Evolutionary conservation across 1,140 invertebrate genomes (phyloP).

Genomic region (Atta texana): DNA sequence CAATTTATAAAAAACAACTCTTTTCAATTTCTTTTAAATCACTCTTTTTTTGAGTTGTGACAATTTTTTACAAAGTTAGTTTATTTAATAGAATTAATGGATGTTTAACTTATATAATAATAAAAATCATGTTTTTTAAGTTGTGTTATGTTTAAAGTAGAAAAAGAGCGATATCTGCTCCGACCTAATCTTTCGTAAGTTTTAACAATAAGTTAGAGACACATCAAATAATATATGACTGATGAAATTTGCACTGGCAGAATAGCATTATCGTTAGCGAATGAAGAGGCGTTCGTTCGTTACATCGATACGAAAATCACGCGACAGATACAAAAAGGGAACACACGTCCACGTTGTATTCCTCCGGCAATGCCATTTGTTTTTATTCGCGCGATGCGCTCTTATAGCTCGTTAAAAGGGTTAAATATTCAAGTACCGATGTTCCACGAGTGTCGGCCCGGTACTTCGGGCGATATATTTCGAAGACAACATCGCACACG

Average conservation of each 20-base stretch:
- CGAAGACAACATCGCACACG: slow-evolving; percentile 52
- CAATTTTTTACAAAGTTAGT: too few species aligned
- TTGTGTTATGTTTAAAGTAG: too few species aligned
- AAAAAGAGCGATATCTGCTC: background rate
- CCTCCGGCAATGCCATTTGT: slow-evolving; percentile 32
- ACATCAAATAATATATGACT: background rate
- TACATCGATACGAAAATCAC: slow-evolving; percentile 29
- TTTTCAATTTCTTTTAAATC: too few species aligned
- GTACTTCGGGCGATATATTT: slow-evolving; percentile 36
- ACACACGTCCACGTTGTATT: slow-evolving; percentile 11
- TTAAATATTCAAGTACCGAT: slow-evolving; percentile 60
- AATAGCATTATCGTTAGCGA: slow-evolving; percentile 30
- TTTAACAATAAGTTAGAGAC: background rate
- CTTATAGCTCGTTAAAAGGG: slow-evolving; percentile 48
- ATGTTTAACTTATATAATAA: too few species aligned
- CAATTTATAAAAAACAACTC: too few species aligned
- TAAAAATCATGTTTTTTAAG: too few species aligned
- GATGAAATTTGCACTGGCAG: slow-evolving; percentile 14
- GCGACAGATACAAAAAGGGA: slow-evolving; percentile 25
- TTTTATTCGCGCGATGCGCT: slow-evolving; percentile 20
- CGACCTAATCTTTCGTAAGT: slow-evolving; percentile 1
- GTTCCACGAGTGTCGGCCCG: background rate
- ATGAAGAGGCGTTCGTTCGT: slow-evolving; percentile 22
- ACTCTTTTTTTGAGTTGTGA: too few species aligned
- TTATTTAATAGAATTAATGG: too few species aligned